Evolutionary conservation across 1,140 invertebrate genomes (phyloP), one percentile per base, ranked within the genome.

Genomic region (Gonatopus flavifemur): DNA sequence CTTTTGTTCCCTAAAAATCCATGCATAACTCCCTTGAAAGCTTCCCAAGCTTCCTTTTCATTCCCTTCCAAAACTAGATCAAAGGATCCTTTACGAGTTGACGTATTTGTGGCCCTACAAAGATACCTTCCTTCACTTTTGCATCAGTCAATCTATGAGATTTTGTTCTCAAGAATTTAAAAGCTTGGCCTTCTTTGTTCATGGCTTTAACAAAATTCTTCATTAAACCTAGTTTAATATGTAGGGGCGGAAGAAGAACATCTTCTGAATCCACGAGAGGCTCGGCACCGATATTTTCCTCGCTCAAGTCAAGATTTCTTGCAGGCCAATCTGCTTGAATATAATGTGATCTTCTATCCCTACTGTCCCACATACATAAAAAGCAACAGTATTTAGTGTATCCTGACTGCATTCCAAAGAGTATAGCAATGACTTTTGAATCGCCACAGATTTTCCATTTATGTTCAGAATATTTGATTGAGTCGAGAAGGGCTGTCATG

Each of bases 401-500:
- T 8, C 32, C 32, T 8, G n/a, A 33, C 13, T 33, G n/a, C n/a
- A n/a, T n/a, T n/a, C n/a, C n/a, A n/a, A n/a, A n/a, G n/a, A n/a
- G n/a, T n/a, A n/a, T n/a, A n/a, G n/a, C n/a, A n/a, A n/a, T n/a
- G n/a, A n/a, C n/a, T n/a, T n/a, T n/a, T n/a, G n/a, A n/a, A n/a
- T n/a, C n/a, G n/a, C n/a, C n/a, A n/a, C n/a, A n/a, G n/a, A n/a
- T n/a, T n/a, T n/a, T n/a, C n/a, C n/a, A n/a, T n/a, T n/a, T n/a
- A 37, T 73, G 66, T 7, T 68, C 55, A 8, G 12, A 9, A 42
- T 72, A 72, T n/a, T 69, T 66, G 7, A 74, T 59, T 61, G 54
- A 62, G 10, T 66, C 10, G 12, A 72, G 36, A 32, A 70, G 33
- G 30, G 52, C 16, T 49, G 33, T 32, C 24, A 72, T 41, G 19